Evolutionary conservation across 23 tunicate genomes (phyloP).

Genomic region (Trididemnum clinides): DNA sequence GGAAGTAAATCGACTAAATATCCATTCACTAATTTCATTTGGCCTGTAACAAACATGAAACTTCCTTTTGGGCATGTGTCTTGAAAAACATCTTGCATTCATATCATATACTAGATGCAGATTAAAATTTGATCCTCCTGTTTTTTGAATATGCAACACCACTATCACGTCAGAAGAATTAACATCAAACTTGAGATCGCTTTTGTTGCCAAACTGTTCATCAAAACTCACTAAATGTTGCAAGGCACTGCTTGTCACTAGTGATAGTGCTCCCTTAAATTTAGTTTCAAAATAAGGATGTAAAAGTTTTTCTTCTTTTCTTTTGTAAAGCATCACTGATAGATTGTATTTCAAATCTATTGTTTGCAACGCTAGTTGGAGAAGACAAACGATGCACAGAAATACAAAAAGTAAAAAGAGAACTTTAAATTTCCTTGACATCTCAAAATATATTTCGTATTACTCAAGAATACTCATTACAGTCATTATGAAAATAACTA

Average conservation of each 20-base stretch:
- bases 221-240: not conserved
- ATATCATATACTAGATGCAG: constrained; percentile 57
- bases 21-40: constrained; percentile 38
- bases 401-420: no score
- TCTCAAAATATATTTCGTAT: no score
- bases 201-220: not conserved
- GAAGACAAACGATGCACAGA: no score
- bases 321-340: no score
- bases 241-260: no score
- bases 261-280: no score
- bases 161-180: constrained; percentile 76
- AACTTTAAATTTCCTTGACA: no score
- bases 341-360: no score
- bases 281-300: not conserved
- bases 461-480: no score
- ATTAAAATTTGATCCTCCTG: constrained; percentile 89
- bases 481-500: no score
- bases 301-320: not conserved
- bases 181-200: constrained; percentile 36
- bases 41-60: constrained; percentile 54
- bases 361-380: no score
- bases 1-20: constrained; percentile 62
- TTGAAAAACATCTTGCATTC: constrained; percentile 21
- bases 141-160: constrained; percentile 88
- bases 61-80: constrained; percentile 6